Conservation (phyloP, 2,113 vertebrate genomes). For the Dicaeum eximium region DNA sequence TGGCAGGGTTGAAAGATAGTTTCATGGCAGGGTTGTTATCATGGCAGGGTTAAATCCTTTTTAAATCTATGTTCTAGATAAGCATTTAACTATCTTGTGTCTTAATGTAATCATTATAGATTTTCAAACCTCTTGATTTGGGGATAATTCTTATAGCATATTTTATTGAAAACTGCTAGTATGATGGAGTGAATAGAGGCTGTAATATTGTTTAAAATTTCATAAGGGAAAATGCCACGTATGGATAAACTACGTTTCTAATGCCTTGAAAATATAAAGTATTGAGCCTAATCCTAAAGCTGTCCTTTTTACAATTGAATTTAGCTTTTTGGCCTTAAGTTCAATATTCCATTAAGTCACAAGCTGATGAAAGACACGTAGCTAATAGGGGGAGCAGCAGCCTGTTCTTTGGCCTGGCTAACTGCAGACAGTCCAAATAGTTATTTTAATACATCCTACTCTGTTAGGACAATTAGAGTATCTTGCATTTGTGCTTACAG, state of each 20-base stretch:
- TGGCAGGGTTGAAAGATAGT: background rate
- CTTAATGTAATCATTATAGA: background rate
- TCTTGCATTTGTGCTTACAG: background rate
- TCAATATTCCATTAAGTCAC: background rate
- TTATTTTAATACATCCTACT: background rate
- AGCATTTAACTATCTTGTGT: background rate
- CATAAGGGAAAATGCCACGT: background rate
- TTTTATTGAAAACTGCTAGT: background rate
- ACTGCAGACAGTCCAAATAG: background rate
- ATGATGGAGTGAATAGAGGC: background rate
- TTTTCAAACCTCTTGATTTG: background rate
- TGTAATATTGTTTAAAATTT: background rate
- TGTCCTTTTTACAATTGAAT: background rate
- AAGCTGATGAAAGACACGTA: background rate
- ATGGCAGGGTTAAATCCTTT: background rate
- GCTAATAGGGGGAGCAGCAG: background rate
- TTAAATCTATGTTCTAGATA: background rate
- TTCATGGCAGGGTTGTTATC: background rate
- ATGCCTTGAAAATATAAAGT: background rate
- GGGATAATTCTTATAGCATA: background rate
- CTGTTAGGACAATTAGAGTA: background rate
- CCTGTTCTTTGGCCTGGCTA: background rate
- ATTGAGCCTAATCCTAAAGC: background rate
- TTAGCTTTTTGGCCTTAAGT: background rate
- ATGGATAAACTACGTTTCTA: background rate